phyloP scores from a whole-genome alignment of 2,888 invertebrate species.

The Ecliptopera silaceata region DNA sequence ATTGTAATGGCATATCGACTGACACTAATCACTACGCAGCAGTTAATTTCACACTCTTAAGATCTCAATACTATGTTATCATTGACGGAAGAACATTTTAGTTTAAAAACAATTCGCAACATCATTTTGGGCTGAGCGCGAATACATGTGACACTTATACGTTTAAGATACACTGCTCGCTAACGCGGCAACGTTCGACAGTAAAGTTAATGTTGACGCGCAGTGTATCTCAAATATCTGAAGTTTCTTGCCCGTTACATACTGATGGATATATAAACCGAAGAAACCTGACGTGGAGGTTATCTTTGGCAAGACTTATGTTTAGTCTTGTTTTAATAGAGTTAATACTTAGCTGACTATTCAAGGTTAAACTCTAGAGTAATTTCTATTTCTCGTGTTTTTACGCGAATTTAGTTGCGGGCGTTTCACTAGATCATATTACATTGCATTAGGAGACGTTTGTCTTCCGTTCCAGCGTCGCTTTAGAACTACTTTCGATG shows the following conservation, averaged over 20 bases:
- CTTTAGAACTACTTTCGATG: slow-evolving; percentile 84
- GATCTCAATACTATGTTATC: slow-evolving; percentile 2
- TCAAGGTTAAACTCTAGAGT: not conserved
- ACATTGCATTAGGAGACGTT: slow-evolving; percentile 54
- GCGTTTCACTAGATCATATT: not conserved
- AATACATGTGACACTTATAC: too few species aligned
- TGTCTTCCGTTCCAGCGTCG: slow-evolving; percentile 80
- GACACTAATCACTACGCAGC: slow-evolving; percentile 5
- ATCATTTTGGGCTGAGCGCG: not conserved
- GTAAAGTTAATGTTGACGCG: too few species aligned
- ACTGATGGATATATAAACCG: too few species aligned
- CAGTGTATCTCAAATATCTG: too few species aligned
- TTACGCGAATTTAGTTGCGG: not conserved
- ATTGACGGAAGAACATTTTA: slow-evolving; percentile 5
- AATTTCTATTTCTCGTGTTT: not conserved
- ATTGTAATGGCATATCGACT: slow-evolving; percentile 45
- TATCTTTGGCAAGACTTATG: too few species aligned
- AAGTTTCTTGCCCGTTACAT: too few species aligned
- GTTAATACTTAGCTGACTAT: too few species aligned
- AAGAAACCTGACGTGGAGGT: too few species aligned
- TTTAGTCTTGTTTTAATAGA: too few species aligned
- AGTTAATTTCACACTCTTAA: not conserved
- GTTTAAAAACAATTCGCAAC: slow-evolving; percentile 14
- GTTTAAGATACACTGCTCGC: too few species aligned
- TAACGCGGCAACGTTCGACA: too few species aligned